A percentile compares a stretch with the other conserved stretches of the same genome.
These are phyloP conservation scores for Melanaphis sacchari DNA, from an alignment of 1,140 invertebrate genomes.

Conservation along the genomic window DNA sequence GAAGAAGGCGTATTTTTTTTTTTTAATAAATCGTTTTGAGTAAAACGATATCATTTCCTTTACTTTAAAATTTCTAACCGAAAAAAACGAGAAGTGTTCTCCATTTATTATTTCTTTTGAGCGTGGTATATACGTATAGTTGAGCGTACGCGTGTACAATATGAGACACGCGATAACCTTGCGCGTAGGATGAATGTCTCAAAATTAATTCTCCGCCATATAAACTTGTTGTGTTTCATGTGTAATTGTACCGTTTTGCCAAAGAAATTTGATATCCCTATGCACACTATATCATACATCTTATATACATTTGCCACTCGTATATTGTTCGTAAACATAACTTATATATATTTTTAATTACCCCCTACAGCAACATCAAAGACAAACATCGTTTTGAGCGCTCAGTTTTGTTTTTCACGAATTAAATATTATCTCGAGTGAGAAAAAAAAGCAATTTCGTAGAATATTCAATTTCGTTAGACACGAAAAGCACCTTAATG, in stretches of 20 bases:
- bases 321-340: neutral
- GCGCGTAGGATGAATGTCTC: neutral
- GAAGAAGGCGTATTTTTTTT: neutral
- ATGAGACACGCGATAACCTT: constrained; percentile 19
- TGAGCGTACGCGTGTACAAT: neutral
- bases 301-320: neutral
- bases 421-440: constrained; percentile 25
- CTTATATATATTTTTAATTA: neutral
- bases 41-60: constrained; percentile 36
- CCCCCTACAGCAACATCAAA: constrained; percentile 4
- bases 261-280: constrained; percentile 8
- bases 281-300: neutral
- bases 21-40: neutral
- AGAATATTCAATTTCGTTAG: neutral
- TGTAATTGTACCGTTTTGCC: constrained; percentile 16
- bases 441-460: neutral
- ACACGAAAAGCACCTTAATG: constrained; percentile 13
- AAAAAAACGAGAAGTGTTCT: neutral
- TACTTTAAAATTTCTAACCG: neutral
- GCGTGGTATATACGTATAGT: neutral
- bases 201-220: constrained; percentile 21
- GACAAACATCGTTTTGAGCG: neutral
- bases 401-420: neutral
- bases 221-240: constrained; percentile 31
- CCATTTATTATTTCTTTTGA: constrained; percentile 26